A percentile compares a stretch with the other conserved stretches of the same genome.
Evolutionary conservation across 37 sponge, comb jelly and placozoan species (phyloP).

Genomic region (Corticium candelabrum): DNA sequence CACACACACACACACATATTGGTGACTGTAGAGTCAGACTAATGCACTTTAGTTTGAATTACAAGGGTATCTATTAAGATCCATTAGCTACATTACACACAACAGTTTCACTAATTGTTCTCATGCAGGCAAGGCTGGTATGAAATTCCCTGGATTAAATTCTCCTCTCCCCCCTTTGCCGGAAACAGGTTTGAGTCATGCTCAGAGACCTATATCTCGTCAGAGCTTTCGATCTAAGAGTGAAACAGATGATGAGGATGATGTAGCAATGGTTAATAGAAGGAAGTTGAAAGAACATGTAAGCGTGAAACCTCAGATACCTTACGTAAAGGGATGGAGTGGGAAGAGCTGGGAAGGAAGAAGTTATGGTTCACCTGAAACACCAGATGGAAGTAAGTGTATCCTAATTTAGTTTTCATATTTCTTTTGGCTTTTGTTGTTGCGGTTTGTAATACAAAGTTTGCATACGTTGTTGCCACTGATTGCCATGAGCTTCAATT

Average conservation of each 20-base stretch:
- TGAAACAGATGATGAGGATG: neutral
- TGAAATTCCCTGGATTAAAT: neutral
- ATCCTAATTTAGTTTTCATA: neutral
- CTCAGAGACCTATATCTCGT: neutral
- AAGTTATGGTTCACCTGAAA: constrained; percentile 68
- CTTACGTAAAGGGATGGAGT: constrained; percentile 59
- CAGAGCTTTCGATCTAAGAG: neutral
- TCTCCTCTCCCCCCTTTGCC: neutral
- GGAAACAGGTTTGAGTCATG: neutral
- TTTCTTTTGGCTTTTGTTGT: neutral
- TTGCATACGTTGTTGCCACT: too few species aligned
- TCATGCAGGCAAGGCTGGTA: neutral
- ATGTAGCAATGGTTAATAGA: neutral
- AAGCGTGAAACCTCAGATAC: constrained; percentile 6
- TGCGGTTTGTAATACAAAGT: too few species aligned
- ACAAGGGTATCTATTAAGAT: too few species aligned
- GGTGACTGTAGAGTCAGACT: too few species aligned
- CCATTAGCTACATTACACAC: too few species aligned
- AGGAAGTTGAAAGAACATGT: too few species aligned
- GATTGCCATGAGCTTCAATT: too few species aligned
- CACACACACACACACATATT: too few species aligned
- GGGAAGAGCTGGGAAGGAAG: constrained; percentile 52
- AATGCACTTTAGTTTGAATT: too few species aligned
- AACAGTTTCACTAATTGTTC: too few species aligned
- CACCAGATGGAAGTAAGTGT: constrained; percentile 60